Evolutionary conservation across 2,888 invertebrate species (phyloP).

Genomic region (Prenolepis imparis): DNA sequence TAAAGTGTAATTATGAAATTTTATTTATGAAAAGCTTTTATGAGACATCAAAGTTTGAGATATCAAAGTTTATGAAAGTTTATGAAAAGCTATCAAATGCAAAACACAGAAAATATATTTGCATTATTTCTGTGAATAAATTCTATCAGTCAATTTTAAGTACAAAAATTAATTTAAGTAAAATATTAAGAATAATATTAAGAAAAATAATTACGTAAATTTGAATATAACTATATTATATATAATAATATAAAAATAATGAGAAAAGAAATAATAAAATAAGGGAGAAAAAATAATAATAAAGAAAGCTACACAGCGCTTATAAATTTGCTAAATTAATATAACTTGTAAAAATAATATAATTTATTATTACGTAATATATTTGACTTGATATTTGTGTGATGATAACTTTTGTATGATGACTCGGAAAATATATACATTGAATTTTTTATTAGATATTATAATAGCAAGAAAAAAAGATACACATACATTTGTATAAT

Average conservation of each 20-base stretch:
- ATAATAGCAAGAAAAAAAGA: neutral
- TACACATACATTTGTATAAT: neutral
- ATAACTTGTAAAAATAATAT: constrained; percentile 5
- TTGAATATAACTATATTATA: neutral
- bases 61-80: neutral
- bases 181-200: neutral
- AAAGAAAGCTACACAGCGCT: neutral
- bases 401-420: no score
- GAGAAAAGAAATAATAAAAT: neutral
- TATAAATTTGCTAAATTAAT: neutral
- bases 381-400: neutral
- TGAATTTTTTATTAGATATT: neutral
- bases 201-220: neutral
- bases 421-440: neutral
- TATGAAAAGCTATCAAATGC: neutral
- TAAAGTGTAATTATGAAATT: neutral
- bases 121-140: neutral
- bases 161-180: neutral
- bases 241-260: constrained; percentile 6
- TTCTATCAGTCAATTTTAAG: no score
- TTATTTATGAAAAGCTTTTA: neutral
- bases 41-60: neutral
- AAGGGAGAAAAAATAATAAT: neutral
- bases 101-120: neutral
- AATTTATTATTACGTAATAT: neutral